phyloP scores from a whole-genome alignment of 2,888 invertebrate species.

The Philonicus albiceps region DNA sequence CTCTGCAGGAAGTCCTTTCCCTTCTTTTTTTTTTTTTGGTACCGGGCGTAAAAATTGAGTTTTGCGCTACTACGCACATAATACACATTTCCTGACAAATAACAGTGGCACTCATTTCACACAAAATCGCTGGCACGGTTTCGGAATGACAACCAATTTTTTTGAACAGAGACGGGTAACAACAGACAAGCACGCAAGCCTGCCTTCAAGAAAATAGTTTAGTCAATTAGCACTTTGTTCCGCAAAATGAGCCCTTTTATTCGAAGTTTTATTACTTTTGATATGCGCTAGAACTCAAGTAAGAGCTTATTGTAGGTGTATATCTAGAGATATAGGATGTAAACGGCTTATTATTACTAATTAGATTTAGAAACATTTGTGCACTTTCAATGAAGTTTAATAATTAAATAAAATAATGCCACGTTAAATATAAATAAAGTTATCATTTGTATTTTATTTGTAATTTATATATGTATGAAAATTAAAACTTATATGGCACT shows the following conservation, averaged over 20 bases:
- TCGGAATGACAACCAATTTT: neutral
- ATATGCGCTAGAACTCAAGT: neutral
- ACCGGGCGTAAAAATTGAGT: neutral
- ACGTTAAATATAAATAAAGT: too few species aligned
- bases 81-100: neutral
- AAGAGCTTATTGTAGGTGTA: neutral
- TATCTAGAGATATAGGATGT: neutral
- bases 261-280: neutral
- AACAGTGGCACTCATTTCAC: neutral
- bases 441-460: too few species aligned
- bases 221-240: neutral
- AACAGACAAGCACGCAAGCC: neutral
- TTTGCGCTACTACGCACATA: neutral
- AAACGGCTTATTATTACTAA: too few species aligned
- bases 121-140: neutral
- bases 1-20: neutral
- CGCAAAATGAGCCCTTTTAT: neutral
- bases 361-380: too few species aligned
- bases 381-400: too few species aligned
- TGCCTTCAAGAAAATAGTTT: neutral
- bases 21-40: neutral
- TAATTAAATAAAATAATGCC: too few species aligned
- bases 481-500: too few species aligned
- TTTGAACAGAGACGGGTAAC: neutral
- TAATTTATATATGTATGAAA: too few species aligned